Conservation (phyloP, 1,140 invertebrate species). For the Caenorhabditis briggsae region DNA sequence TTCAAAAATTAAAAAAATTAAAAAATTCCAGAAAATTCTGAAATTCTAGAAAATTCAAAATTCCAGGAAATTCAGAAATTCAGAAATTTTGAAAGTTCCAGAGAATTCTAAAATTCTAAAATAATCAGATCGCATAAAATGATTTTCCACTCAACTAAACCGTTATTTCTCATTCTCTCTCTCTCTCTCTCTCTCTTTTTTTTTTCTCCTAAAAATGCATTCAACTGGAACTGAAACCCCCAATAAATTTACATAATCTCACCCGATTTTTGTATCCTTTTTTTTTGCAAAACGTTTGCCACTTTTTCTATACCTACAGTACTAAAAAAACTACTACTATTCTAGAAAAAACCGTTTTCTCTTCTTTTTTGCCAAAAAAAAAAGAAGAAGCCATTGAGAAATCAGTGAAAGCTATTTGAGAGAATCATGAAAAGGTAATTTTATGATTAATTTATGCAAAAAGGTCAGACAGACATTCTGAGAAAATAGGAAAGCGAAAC, state of each 20-base stretch:
- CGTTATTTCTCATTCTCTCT: no score
- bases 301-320: background rate
- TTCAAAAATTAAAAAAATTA: no score
- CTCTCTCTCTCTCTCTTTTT: background rate
- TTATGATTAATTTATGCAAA: conserved; percentile 7
- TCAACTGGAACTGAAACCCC: conserved; percentile 50
- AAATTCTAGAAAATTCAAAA: no score
- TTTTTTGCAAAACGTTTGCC: background rate
- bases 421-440: background rate
- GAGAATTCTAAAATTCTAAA: no score
- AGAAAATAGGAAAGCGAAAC: no score
- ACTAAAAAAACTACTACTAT: background rate
- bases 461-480: background rate
- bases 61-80: no score
- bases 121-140: no score
- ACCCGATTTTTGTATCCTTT: no score
- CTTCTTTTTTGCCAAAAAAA: background rate
- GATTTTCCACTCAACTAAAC: no score
- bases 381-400: background rate
- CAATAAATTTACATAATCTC: conserved; percentile 16
- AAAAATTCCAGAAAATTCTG: no score
- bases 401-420: background rate
- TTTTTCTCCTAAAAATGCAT: background rate
- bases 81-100: no score
- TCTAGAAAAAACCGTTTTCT: background rate